Conservation (phyloP, 2,113 vertebrate species). For the Hoplias malabaricus region DNA sequence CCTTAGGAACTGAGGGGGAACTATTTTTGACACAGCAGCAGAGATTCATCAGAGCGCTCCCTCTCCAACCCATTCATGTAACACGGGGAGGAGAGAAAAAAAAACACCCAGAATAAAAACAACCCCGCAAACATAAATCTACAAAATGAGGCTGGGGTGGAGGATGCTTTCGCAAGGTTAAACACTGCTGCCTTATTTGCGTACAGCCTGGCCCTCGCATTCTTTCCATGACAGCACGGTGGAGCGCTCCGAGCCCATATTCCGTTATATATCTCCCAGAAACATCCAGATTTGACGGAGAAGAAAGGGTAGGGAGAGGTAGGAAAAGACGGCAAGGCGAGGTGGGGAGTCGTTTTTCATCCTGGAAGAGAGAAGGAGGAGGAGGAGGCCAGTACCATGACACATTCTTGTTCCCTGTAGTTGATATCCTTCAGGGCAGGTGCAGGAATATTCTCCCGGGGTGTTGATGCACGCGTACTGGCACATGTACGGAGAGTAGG, state of each 20-base stretch:
- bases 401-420: constrained; percentile 82
- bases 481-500: constrained; percentile 82
- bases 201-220: constrained; percentile 53
- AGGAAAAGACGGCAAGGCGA: background rate
- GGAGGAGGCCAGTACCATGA: constrained; percentile 72
- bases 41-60: constrained; percentile 62
- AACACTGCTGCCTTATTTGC: constrained; percentile 53
- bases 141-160: constrained; percentile 50
- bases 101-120: constrained; percentile 64
- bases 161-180: constrained; percentile 51
- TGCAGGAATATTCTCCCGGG: constrained; percentile 82
- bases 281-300: constrained; percentile 25
- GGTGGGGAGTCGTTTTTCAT: constrained; percentile 37
- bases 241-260: constrained; percentile 50
- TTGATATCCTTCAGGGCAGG: constrained; percentile 86
- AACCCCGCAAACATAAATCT: constrained; percentile 64
- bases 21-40: constrained; percentile 69
- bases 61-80: constrained; percentile 65
- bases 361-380: background rate
- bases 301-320: constrained; percentile 19
- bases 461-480: constrained; percentile 85
- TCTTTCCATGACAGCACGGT: constrained; percentile 63
- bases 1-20: constrained; percentile 43
- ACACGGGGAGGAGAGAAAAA: constrained; percentile 56
- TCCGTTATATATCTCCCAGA: constrained; percentile 48